Base-by-base conservation (phyloP, 2,888 invertebrate genomes). In the Ophioninae sp. region DNA sequence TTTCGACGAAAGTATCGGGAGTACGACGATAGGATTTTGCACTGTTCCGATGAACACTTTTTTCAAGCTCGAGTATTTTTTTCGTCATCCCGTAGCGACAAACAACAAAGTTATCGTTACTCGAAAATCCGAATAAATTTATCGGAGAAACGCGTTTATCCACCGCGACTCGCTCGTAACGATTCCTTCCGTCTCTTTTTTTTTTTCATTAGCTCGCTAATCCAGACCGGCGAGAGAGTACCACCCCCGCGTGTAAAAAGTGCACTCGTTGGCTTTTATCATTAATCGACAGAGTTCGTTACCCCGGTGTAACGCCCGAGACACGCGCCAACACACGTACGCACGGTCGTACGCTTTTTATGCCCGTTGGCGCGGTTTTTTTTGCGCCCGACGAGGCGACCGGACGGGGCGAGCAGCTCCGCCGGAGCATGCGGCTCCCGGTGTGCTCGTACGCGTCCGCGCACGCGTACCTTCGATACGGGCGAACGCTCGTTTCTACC, bases 281-380 rank as follows among this genome's bases (percentile, higher is more conserved):
- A 81, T 85, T 82, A 85, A 84, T 83, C 82, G 83, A 37, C 44
- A 67, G 77, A 82, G 88, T 86, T 87, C 86, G 82, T 87, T 86
- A 86, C 70, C 85, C 88, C 84, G 59, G 37, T 62, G 67, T 57
- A 23, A 74, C 50, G 62, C 44, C 62, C 73, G 61, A 62, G 7
- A 59, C 61, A 50, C 50, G 8, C 50, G 5, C 62, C 62, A 7
- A 62, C 17, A 41, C 69, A 6, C 21, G 39, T 41, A n/a, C 3
- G 5, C 30, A 13, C n/a, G n/a, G 30, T 30, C 39, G 57, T 69
- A 41, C 57, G 23, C 20, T 23, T 68, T 73, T 69, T 68, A 44
- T 68, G 8, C 41, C 65, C 70, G 61, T 57, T 50, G 39, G 50
- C 61, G 50, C 50, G 50, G n/a, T 23, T 44, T 69, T 73, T 57